These are phyloP conservation scores for Diarsia rubi DNA, from an alignment of 2,888 invertebrate genomes.

Conservation along the genomic window DNA sequence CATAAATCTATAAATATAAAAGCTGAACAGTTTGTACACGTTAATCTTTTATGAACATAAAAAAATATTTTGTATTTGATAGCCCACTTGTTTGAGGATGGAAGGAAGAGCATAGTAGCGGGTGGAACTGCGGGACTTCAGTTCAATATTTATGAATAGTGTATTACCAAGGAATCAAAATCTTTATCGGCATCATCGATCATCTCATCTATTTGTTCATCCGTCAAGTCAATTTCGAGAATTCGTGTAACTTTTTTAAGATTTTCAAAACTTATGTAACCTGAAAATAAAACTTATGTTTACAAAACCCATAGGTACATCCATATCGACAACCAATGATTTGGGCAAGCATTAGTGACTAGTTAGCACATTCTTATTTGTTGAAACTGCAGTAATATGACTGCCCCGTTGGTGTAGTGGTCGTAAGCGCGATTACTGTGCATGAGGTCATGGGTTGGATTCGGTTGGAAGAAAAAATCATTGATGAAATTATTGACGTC, in stretches of 20 bases:
- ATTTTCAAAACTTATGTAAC: constrained; percentile 84
- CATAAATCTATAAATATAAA: background rate
- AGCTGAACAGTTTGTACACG: background rate
- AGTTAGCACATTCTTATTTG: too few species aligned
- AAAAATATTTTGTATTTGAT: background rate
- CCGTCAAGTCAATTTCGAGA: constrained; percentile 80
- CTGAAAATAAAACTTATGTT: constrained; percentile 64
- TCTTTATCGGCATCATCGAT: constrained; percentile 88
- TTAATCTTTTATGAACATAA: background rate
- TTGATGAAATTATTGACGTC: too few species aligned
- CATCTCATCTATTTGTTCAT: constrained; percentile 89
- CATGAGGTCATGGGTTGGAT: too few species aligned
- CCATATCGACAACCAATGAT: too few species aligned
- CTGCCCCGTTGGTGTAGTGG: too few species aligned
- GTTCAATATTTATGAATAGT: background rate
- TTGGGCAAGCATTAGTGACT: too few species aligned
- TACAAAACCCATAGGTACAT: too few species aligned
- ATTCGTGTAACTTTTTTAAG: constrained; percentile 82
- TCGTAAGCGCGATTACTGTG: too few species aligned
- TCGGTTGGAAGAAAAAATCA: too few species aligned
- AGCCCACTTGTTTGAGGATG: too few species aligned
- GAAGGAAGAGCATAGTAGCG: background rate
- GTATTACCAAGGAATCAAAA: constrained; percentile 82
- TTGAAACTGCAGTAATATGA: too few species aligned
- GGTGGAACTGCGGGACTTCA: background rate